These are phyloP conservation scores for Ophion slaviceki DNA, from an alignment of 2,888 invertebrate species.

Conservation along the genomic window DNA sequence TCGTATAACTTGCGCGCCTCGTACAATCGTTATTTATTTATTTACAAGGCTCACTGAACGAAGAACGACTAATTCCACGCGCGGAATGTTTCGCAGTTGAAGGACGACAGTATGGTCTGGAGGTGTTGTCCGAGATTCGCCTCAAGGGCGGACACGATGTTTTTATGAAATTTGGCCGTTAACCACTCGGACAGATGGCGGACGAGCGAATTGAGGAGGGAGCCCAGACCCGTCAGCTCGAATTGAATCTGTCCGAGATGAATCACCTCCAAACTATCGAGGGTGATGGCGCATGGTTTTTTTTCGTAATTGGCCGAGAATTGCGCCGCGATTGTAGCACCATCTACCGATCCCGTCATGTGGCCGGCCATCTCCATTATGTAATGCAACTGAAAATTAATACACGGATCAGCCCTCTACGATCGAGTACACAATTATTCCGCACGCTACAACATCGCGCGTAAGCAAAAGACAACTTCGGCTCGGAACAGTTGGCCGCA, in stretches of 20 bases:
- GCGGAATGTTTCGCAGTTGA: slow-evolving; percentile 70
- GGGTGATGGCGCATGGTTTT: slow-evolving; percentile 62
- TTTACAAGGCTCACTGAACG: no score
- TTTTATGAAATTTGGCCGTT: slow-evolving; percentile 64
- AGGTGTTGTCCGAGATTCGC: slow-evolving; percentile 41
- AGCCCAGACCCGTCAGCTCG: slow-evolving; percentile 69
- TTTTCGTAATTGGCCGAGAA: slow-evolving; percentile 67
- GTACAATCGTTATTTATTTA: no score
- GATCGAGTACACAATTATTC: background rate
- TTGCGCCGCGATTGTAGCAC: slow-evolving; percentile 58
- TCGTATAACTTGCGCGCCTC: no score
- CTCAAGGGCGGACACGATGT: slow-evolving; percentile 63
- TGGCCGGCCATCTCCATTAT: slow-evolving; percentile 66
- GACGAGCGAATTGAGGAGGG: slow-evolving; percentile 60
- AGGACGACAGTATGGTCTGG: slow-evolving; percentile 53
- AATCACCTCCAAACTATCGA: slow-evolving; percentile 65
- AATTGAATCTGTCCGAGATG: slow-evolving; percentile 67
- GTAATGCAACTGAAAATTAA: slow-evolving; percentile 64
- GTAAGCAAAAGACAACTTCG: background rate
- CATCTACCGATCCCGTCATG: slow-evolving; percentile 63
- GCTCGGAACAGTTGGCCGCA: background rate
- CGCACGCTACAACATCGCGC: background rate
- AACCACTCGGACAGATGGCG: slow-evolving; percentile 68
- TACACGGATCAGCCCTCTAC: background rate
- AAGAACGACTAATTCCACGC: slow-evolving; percentile 34